These are phyloP conservation scores for Willisornis vidua DNA, from an alignment of 2,113 vertebrate genomes.

Conservation along the genomic window DNA sequence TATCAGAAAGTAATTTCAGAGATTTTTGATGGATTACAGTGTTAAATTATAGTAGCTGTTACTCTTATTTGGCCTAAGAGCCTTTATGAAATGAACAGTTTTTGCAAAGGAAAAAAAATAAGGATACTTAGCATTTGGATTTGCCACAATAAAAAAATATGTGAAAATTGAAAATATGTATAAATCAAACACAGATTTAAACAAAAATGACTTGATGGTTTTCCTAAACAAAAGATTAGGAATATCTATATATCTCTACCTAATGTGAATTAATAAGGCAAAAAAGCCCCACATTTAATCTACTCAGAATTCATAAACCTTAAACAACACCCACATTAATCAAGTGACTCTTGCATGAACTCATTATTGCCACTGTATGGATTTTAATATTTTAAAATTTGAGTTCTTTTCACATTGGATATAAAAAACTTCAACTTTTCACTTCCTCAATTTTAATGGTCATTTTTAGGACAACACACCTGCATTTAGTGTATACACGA, in stretches of 20 bases:
- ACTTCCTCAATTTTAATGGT: not conserved
- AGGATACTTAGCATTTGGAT: not conserved
- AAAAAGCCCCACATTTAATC: fast-evolving
- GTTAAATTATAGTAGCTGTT: not conserved
- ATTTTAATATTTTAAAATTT: not conserved
- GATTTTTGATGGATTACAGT: conserved; percentile 34
- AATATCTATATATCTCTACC: not conserved
- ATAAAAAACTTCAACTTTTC: not conserved
- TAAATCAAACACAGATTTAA: not conserved
- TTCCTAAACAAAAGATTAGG: not conserved
- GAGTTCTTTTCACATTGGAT: not conserved
- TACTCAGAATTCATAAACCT: not conserved
- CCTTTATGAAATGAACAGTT: not conserved
- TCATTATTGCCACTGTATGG: not conserved
- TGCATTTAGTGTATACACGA: not conserved
- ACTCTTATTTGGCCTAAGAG: not conserved
- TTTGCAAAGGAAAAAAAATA: not conserved
- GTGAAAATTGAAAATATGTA: not conserved
- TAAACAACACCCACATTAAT: not conserved
- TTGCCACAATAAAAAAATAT: not conserved
- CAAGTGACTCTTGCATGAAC: not conserved
- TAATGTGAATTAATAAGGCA: not conserved
- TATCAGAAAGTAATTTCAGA: conserved; percentile 39
- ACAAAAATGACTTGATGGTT: not conserved
- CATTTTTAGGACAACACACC: not conserved